Evolutionary conservation across 2,113 vertebrate species (phyloP).

Genomic region (Alouatta palliata): DNA sequence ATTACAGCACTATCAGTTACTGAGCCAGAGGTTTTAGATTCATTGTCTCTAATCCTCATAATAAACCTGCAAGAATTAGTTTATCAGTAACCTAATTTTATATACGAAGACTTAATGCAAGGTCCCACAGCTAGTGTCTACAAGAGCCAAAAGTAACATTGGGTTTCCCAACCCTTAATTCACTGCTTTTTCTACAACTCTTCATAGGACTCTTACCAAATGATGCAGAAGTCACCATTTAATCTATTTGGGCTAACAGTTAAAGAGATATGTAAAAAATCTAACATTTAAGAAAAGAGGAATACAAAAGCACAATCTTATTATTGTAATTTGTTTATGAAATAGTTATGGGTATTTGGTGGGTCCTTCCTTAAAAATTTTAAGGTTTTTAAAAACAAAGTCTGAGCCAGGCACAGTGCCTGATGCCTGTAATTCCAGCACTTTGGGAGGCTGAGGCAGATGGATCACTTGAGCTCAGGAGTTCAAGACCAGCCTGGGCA

Average conservation of each 20-base stretch:
- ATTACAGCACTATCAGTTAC: background rate
- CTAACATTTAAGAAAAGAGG: background rate
- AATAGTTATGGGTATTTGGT: background rate
- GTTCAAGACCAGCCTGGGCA: no score
- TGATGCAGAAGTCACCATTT: background rate
- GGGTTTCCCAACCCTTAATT: background rate
- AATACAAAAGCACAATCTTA: background rate
- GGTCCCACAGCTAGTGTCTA: background rate
- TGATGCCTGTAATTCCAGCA: no score
- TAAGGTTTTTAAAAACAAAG: background rate
- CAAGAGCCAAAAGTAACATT: background rate
- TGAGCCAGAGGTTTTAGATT: background rate
- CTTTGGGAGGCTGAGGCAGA: no score
- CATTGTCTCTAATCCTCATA: background rate
- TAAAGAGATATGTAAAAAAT: background rate
- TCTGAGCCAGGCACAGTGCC: background rate
- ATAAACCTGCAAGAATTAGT: background rate
- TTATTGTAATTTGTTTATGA: conserved; percentile 2
- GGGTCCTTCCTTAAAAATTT: background rate
- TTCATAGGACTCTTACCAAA: background rate
- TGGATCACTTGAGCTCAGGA: no score
- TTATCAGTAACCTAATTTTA: background rate
- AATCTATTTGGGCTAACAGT: background rate
- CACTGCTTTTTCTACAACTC: background rate
- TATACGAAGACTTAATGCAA: background rate